phyloP scores from a whole-genome alignment of 1,140 invertebrate genomes.

The Melipona quadrifasciata region DNA sequence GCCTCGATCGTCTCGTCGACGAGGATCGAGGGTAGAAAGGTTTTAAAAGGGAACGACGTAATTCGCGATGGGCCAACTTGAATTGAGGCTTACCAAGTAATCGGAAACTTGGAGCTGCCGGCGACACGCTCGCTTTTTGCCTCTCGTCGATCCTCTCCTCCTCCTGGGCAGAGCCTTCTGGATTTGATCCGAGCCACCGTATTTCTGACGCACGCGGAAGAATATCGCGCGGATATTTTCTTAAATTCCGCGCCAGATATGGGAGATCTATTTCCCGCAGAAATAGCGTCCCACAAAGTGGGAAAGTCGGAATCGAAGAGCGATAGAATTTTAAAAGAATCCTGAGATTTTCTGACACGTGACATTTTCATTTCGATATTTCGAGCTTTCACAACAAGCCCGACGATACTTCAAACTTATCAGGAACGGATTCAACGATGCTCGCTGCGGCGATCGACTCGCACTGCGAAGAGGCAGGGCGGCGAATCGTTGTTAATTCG shows the following conservation, averaged over 20 bases:
- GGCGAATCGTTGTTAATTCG: conserved; percentile 3
- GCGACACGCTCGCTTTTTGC: conserved; percentile 15
- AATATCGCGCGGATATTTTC: not conserved
- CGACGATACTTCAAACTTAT: no score
- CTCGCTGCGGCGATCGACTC: no score
- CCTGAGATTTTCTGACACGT: no score
- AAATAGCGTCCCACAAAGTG: not conserved
- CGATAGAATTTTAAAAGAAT: not conserved
- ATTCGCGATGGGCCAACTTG: conserved; percentile 60
- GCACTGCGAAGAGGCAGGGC: no score
- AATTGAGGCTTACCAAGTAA: conserved; percentile 61
- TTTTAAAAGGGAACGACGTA: conserved; percentile 50
- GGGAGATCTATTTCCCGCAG: not conserved
- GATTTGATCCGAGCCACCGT: not conserved
- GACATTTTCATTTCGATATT: no score
- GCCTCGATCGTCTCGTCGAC: not conserved
- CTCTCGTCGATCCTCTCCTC: no score
- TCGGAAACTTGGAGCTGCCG: conserved; percentile 50
- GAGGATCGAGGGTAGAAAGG: conserved; percentile 9
- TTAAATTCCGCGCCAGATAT: not conserved
- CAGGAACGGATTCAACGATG: no score
- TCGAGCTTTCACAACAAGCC: no score
- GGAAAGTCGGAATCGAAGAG: not conserved
- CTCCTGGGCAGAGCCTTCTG: not conserved
- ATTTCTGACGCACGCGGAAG: not conserved